phyloP scores from a whole-genome alignment of 2,113 vertebrate genomes.

The Scomber japonicus region DNA sequence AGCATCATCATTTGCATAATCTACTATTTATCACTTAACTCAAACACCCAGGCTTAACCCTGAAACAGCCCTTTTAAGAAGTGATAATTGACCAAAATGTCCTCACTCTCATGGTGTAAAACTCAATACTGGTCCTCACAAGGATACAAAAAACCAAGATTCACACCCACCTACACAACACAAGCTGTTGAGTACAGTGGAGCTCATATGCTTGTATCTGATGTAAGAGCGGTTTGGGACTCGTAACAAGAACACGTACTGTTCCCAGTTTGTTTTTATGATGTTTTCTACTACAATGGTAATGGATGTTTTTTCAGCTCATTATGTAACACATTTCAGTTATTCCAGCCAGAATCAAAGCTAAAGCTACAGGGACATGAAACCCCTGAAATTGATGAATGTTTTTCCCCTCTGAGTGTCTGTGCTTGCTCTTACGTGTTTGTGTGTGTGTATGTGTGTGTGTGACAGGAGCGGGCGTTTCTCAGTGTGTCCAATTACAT shows the following conservation, averaged over 20 bases:
- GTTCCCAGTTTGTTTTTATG: slow-evolving; percentile 41
- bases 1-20: background rate
- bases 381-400: slow-evolving; percentile 38
- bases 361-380: slow-evolving; percentile 25
- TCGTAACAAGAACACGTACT: slow-evolving; percentile 20
- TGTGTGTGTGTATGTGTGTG: slow-evolving; percentile 55
- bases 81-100: no score
- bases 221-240: slow-evolving; percentile 40
- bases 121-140: background rate
- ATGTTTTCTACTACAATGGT: slow-evolving; percentile 22
- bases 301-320: slow-evolving; percentile 35
- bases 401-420: slow-evolving; percentile 23
- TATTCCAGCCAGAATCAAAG: slow-evolving; percentile 41
- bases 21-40: background rate
- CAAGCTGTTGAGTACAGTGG: slow-evolving; percentile 3
- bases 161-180: slow-evolving; percentile 10
- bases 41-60: background rate
- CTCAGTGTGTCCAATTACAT: slow-evolving; percentile 95
- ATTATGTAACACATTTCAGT: slow-evolving; percentile 40
- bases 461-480: slow-evolving; percentile 91
- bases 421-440: background rate
- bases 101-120: background rate
- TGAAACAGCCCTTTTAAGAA: background rate
- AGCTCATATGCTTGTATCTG: slow-evolving; percentile 28
- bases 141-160: background rate